phyloP scores from a whole-genome alignment of 2,113 vertebrate genomes.

The Uropsilus gracilis region DNA sequence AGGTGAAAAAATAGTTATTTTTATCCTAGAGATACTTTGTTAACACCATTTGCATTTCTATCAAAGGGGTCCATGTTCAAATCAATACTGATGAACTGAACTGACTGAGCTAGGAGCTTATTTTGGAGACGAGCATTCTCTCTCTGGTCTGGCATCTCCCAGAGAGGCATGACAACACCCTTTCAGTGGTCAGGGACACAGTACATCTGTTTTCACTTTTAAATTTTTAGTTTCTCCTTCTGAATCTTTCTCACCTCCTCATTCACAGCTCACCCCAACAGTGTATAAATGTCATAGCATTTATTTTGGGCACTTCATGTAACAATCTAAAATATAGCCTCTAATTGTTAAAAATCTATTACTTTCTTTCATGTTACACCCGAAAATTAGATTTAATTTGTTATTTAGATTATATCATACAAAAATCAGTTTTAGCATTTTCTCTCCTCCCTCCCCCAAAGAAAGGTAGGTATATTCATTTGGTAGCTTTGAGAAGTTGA shows the following conservation, averaged over 20 bases:
- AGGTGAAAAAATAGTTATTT: neutral
- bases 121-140: neutral
- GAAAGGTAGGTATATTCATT: neutral
- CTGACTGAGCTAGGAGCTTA: rapidly evolving
- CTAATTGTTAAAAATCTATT: neutral
- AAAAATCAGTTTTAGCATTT: neutral
- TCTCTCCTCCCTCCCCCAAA: too few relatives aligned
- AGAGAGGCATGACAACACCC: neutral
- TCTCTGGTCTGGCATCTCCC: neutral
- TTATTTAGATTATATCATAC: neutral
- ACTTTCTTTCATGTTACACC: neutral
- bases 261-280: neutral
- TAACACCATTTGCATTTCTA: neutral
- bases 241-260: neutral
- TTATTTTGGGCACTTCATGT: neutral
- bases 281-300: neutral
- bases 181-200: neutral
- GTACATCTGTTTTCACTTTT: neutral
- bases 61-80: neutral
- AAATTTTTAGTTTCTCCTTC: neutral
- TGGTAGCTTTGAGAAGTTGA: neutral
- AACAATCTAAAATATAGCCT: neutral
- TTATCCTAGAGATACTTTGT: neutral
- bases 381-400: neutral
- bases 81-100: neutral